phyloP scores from a whole-genome alignment of 2,888 invertebrate genomes.

The Keiferia lycopersicella region DNA sequence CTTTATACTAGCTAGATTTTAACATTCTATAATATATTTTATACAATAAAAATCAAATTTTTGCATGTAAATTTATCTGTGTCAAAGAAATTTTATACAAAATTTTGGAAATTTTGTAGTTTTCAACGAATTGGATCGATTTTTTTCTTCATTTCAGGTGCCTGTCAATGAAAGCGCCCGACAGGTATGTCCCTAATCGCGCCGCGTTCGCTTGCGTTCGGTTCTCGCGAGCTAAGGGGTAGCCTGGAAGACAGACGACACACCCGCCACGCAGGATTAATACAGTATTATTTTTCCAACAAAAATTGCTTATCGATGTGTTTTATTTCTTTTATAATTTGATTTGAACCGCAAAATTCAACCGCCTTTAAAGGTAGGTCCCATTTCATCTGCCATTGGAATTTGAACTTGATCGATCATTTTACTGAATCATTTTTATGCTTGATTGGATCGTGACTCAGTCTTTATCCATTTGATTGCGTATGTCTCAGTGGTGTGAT shows the following conservation, averaged over 20 bases:
- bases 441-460: slow-evolving; percentile 63
- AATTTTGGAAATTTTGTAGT: slow-evolving; percentile 70
- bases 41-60: not conserved
- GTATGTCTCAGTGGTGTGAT: slow-evolving; percentile 72
- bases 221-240: slow-evolving; percentile 74
- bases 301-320: slow-evolving; percentile 79
- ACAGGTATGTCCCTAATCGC: slow-evolving; percentile 83
- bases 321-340: slow-evolving; percentile 63
- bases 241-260: slow-evolving; percentile 79
- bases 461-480: slow-evolving; percentile 58
- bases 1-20: not conserved
- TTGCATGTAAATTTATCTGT: slow-evolving; percentile 82
- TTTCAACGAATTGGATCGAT: slow-evolving; percentile 84
- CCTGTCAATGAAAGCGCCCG: slow-evolving; percentile 88
- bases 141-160: slow-evolving; percentile 87
- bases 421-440: slow-evolving; percentile 50
- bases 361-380: slow-evolving; percentile 58
- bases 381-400: slow-evolving; percentile 60
- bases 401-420: slow-evolving; percentile 51
- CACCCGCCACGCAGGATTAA: slow-evolving; percentile 77
- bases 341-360: slow-evolving; percentile 50
- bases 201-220: slow-evolving; percentile 73
- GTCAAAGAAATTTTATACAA: slow-evolving; percentile 47
- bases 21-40: not conserved
- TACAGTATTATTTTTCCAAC: slow-evolving; percentile 72